Evolutionary conservation across 2,888 invertebrate genomes (phyloP), one percentile per base, ranked within the genome.

Genomic region (Ectobius pallidus): DNA sequence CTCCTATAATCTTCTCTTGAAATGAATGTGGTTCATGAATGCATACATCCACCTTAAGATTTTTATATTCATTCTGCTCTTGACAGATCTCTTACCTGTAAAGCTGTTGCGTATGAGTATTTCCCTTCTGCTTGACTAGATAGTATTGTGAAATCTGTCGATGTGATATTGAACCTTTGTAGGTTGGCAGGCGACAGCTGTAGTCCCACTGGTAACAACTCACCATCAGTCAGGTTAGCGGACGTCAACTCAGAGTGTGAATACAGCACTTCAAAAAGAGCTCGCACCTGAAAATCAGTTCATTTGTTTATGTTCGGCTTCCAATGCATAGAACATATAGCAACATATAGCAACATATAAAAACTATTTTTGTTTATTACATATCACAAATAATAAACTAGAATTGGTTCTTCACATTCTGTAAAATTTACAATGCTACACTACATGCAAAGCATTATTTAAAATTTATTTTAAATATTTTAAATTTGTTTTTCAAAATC

Each of bases 141-240:
- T 34, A 70, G 30, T 42, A 63, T 20, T 3, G 42, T 63, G 73
- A 75, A 75, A 68, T 75, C 70, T 25, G 75, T 75, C 18, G n/a
- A 18, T 14, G 68, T 73, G 16, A 69, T 27, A 11, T 27, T 55
- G 61, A 75, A 75, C 27, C 67, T 68, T 32, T 71, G 75, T 18
- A 75, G 39, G 16, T 71, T 69, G 16, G 39, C 61, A 20, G 75
- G 75, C 0, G 73, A 42, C 25, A 75, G 49, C 42, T 75, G 69
- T 39, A 69, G 34, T 14, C 52, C 70, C 18, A 72, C 22, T 27
- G 71, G 70, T n/a, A 74, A n/a, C 16, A 71, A 22, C 9, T 52
- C 18, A 4, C 9, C n/a, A 0, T 58, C 58, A 16, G n/a, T 30
- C 27, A 58, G 16, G 18, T 58, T 58, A 30, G 58, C 58, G 2